Percentiles rank a stretch among this genome's conserved stretches.
Evolutionary conservation across 2,888 invertebrate species (phyloP).

Genomic region (Drosophila limbata): DNA sequence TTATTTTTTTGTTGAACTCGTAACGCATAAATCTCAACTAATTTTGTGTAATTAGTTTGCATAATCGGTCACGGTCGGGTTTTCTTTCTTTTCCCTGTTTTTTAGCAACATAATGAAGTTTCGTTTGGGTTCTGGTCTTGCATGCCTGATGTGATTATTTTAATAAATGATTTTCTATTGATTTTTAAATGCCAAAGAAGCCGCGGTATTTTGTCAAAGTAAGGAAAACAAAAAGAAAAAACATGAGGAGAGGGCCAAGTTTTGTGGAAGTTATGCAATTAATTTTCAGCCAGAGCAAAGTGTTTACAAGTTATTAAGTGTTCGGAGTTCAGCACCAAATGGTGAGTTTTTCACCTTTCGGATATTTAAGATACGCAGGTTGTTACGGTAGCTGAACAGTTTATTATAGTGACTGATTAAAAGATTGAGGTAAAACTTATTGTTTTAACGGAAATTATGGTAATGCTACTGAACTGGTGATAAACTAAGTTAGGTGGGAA

Average conservation of each 20-base stretch:
- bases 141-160: slow-evolving; percentile 65
- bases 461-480: neutral
- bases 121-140: slow-evolving; percentile 52
- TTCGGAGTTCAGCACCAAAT: slow-evolving; percentile 14
- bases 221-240: neutral
- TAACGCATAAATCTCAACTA: slow-evolving; percentile 75
- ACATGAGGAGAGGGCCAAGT: slow-evolving; percentile 7
- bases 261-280: slow-evolving; percentile 42
- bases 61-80: slow-evolving; percentile 75
- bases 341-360: slow-evolving; percentile 14
- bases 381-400: slow-evolving; percentile 8
- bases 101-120: slow-evolving; percentile 55
- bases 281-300: slow-evolving; percentile 48
- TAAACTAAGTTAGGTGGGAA: neutral
- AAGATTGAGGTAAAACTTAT: neutral
- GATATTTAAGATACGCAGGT: slow-evolving; percentile 4
- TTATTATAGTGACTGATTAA: neutral
- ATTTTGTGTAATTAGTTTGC: slow-evolving; percentile 80
- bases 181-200: slow-evolving; percentile 49
- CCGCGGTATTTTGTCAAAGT: slow-evolving; percentile 68
- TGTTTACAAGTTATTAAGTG: slow-evolving; percentile 43
- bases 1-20: slow-evolving; percentile 29
- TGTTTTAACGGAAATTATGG: neutral
- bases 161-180: slow-evolving; percentile 78
- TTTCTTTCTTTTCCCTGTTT: slow-evolving; percentile 44